Conservation (phyloP, 2,113 vertebrate species). For the Thunnus thynnus region DNA sequence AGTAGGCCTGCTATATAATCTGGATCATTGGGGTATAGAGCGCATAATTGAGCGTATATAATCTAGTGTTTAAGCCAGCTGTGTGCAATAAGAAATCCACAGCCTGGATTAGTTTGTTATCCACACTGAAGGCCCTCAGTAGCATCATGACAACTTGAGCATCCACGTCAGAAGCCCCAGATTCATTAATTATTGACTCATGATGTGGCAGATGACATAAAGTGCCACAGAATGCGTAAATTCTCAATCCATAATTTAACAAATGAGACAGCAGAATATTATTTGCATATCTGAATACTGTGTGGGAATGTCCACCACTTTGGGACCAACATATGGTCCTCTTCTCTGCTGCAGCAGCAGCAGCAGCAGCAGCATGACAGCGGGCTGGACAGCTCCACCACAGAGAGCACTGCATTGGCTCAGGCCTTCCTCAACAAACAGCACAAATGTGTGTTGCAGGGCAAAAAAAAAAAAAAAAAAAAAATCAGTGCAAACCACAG, state of each 20-base stretch:
- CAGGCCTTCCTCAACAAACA: conserved; percentile 68
- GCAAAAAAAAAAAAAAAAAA: not conserved
- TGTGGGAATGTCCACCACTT: conserved; percentile 29
- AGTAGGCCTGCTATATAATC: conserved; percentile 29
- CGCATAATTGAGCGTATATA: conserved; percentile 25
- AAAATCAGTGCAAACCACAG: conserved; percentile 57
- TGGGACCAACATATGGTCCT: conserved; percentile 51
- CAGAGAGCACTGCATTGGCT: conserved; percentile 71
- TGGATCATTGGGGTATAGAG: conserved; percentile 29
- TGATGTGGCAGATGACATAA: conserved; percentile 55
- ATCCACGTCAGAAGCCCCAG: conserved; percentile 15
- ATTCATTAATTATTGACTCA: conserved; percentile 65
- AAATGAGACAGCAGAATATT: conserved; percentile 30
- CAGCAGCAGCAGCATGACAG: conserved; percentile 42
- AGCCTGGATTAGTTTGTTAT: conserved; percentile 37
- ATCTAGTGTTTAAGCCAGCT: conserved; percentile 29
- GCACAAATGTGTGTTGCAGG: conserved; percentile 56
- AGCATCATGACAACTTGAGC: conserved; percentile 51
- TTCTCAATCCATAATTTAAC: conserved; percentile 48
- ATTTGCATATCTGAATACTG: conserved; percentile 1
- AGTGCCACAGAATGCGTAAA: conserved; percentile 49
- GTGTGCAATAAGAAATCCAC: conserved; percentile 30
- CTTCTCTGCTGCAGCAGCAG: conserved; percentile 64
- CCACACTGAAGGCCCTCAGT: conserved; percentile 14
- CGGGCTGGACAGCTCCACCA: conserved; percentile 61